Evolutionary conservation across 2,888 invertebrate genomes (phyloP), one percentile per base, ranked within the genome.

Genomic region (Metalampra italica): DNA sequence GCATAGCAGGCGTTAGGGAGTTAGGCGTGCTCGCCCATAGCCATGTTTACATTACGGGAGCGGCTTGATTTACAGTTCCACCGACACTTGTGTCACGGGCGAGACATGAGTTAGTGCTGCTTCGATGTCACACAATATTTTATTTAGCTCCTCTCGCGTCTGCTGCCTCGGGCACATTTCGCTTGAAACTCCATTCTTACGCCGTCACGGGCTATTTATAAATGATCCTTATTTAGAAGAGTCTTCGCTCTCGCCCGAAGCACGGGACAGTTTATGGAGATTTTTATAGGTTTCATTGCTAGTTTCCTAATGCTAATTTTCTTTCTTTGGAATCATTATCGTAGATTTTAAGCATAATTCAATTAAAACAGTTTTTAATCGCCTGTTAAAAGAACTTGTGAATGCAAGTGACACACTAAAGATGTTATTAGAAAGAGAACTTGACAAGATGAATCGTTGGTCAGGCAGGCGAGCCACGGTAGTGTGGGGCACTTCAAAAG

Each of bases 101-200:
- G 81, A 74, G 71, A 75, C 71, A 82, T 86, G 80, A 87, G 84
- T 87, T 85, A 84, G 78, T 80, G 71, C 71, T 75, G 81, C 22
- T 22, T 78, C 79, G 76, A 79, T 85, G 83, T 85, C 84, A 78
- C 79, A 78, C 71, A 70, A 78, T 73, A 78, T 81, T 78, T 86
- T 82, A 78, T 83, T 80, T 78, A 75, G 66, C 71, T 76, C 67
- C 72, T 69, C 68, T 59, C 63, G 61, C 56, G 66, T 66, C 60
- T 63, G 57, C 46, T 42, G 13, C 13, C n/a, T 60, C 62, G 75
- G 60, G 66, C 64, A 65, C 55, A 57, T 66, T 72, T 71, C 70
- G 74, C 77, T 80, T 14, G 7, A 32, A 29, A 76, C 75, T 70
- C 69, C 71, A 77, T 79, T 76, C 80, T 78, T 73, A 69, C 62